Evolutionary conservation across 2,797 vertebrate species (phyloP).

Genomic region (Chromobotia macracanthus): DNA sequence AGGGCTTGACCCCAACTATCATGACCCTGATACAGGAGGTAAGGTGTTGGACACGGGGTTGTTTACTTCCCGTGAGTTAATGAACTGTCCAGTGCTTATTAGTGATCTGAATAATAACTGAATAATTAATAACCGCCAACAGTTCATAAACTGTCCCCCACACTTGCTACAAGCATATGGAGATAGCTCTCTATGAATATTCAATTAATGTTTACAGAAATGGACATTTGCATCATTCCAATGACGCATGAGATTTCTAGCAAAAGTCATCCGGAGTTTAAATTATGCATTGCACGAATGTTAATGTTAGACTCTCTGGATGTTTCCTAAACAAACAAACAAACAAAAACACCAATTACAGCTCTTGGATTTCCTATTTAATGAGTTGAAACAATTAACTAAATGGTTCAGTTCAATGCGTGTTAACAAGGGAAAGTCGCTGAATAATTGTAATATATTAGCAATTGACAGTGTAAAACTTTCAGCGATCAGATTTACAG

Average conservation of each 20-base stretch:
- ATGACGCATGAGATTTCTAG: conserved; percentile 5
- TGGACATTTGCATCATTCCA: conserved; percentile 36
- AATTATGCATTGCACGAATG: conserved; percentile 15
- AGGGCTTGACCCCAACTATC: conserved; percentile 91
- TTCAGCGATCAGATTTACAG: background rate
- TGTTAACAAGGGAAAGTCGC: background rate
- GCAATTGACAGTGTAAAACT: too few relatives aligned
- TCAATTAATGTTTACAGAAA: conserved; percentile 17
- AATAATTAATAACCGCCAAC: conserved; percentile 23
- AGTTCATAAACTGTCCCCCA: conserved; percentile 7
- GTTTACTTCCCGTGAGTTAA: conserved; percentile 8
- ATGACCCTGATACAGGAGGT: conserved; percentile 89
- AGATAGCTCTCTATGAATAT: conserved; percentile 35
- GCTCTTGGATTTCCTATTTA: background rate
- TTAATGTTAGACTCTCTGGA: background rate
- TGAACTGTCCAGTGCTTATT: background rate
- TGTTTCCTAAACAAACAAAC: conserved; percentile 9
- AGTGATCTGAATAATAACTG: too few relatives aligned
- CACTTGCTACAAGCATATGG: conserved; percentile 27
- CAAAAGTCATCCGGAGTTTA: conserved; percentile 18
- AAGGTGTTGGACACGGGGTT: conserved; percentile 52
- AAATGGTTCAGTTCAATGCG: conserved; percentile 4
- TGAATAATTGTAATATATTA: conserved; percentile 1
- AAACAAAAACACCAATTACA: conserved; percentile 15
- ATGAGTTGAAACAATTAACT: conserved; percentile 14